Base-by-base conservation (phyloP, 53 echinoderm and acorn worm species). In the Zoroaster sp. region DNA sequence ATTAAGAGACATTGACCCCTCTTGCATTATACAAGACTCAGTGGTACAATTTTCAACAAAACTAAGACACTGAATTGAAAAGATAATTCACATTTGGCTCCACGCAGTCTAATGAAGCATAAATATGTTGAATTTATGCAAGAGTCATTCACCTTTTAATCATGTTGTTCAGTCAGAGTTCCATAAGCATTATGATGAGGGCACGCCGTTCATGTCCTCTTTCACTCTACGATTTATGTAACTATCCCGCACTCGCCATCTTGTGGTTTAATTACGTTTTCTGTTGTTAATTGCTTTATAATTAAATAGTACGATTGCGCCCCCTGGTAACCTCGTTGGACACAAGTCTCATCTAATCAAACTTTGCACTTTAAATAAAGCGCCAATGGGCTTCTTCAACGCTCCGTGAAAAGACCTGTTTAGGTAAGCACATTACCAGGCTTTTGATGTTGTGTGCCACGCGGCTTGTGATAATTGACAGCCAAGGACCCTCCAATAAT, bases 101-200 rank as follows among this genome's bases (percentile, higher is more conserved):
- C 76, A 35, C 17, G 34, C 49, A 32, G 76, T 76, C 76, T 76
- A 76, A 76, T 76, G 31, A 76, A 47, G 52, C 76, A 40, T 38
- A 74, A 23, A 77, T 51, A 49, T 34, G 47, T 69, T 85, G 69
- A 85, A 69, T 85, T 37, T 71, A 71, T 47, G 47, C 37, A 36
- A 35, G 21, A 70, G 85, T 85, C 85, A 70, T 85, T 85, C 85
- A 85, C 85, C 85, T 40, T 31, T 53, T 69, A 83, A 85, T 85
- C 45, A 36, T 36, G 28, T 85, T 69, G 20, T 71, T 85, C 47
- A 13, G 69, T 47, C 54, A 4, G 30, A 35, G 35, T 69, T 85
- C 85, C 37, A 51, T 85, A 69, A 85, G 47, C 66, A 71, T 69
- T 70, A 85, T 47, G 69, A 71, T 47, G 40, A 66, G 66, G 63